phyloP scores from a whole-genome alignment of 2,888 invertebrate genomes.

The Spodoptera exigua region DNA sequence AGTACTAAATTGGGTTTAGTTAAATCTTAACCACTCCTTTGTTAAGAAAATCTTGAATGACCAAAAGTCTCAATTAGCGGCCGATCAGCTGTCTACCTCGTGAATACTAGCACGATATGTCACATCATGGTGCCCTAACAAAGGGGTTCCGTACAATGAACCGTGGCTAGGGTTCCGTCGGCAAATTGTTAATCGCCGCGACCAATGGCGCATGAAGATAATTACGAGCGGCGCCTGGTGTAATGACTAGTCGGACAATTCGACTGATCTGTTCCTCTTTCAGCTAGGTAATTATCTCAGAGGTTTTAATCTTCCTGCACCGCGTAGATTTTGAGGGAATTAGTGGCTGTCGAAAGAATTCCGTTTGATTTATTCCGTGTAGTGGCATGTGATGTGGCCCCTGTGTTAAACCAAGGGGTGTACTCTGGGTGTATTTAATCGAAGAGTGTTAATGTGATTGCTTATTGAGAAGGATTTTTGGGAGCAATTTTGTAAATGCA shows the following conservation, averaged over 20 bases:
- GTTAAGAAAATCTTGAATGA: conserved; percentile 20
- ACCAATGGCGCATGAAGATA: conserved; percentile 81
- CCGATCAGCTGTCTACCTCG: conserved; percentile 41
- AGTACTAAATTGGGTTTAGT: too few species aligned
- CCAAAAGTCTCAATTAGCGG: conserved; percentile 44
- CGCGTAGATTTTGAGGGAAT: neutral
- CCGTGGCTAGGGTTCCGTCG: conserved; percentile 57
- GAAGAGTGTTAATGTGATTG: too few species aligned
- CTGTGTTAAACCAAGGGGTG: too few species aligned
- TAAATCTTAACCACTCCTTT: neutral
- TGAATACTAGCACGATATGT: conserved; percentile 54
- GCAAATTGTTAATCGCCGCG: conserved; percentile 76
- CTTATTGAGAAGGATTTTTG: too few species aligned
- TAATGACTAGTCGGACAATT: conserved; percentile 53
- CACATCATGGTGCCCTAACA: conserved; percentile 57
- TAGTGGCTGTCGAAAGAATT: neutral
- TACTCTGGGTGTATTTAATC: too few species aligned
- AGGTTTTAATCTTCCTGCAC: conserved; percentile 16
- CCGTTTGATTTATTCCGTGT: neutral
- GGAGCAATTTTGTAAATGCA: too few species aligned
- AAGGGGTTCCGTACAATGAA: conserved; percentile 72
- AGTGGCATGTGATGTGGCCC: neutral
- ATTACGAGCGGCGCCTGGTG: conserved; percentile 69
- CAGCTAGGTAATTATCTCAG: conserved; percentile 35
- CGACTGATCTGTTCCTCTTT: conserved; percentile 34